These are phyloP conservation scores for Ditylenchus dipsaci DNA, from an alignment of 1,140 invertebrate species.

Conservation along the genomic window DNA sequence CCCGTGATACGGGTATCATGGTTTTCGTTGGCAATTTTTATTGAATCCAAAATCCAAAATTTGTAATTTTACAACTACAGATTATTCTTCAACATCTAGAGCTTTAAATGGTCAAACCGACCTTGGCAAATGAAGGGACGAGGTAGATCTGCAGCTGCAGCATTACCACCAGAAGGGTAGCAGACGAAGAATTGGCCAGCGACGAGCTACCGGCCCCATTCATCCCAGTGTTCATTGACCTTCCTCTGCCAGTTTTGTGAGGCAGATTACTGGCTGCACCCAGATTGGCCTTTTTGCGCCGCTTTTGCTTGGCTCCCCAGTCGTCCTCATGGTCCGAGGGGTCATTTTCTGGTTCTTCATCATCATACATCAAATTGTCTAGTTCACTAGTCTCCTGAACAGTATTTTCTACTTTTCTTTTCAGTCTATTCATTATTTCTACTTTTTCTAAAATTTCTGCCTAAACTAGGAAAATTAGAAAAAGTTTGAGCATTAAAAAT, in stretches of 20 bases:
- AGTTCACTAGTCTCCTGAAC: constrained; percentile 31
- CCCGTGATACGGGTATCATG: too few species aligned
- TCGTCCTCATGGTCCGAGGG: constrained; percentile 38
- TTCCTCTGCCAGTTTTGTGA: background rate
- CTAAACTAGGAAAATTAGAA: too few species aligned
- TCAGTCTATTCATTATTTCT: too few species aligned
- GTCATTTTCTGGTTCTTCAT: constrained; percentile 36
- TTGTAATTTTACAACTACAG: background rate
- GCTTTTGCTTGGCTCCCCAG: constrained; percentile 34
- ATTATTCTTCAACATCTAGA: too few species aligned
- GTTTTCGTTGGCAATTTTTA: too few species aligned
- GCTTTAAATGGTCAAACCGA: too few species aligned
- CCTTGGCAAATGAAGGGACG: constrained; percentile 36
- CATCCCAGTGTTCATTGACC: constrained; percentile 3
- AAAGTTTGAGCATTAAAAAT: too few species aligned
- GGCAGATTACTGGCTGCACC: background rate
- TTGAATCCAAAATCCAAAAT: background rate
- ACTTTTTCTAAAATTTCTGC: too few species aligned
- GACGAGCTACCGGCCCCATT: constrained; percentile 1
- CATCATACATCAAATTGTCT: constrained; percentile 29
- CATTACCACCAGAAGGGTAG: background rate
- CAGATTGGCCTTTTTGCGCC: constrained; percentile 27
- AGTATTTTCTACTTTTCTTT: background rate
- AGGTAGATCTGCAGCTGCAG: constrained; percentile 1
- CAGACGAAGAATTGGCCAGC: background rate